Evolutionary conservation across 2,888 invertebrate species (phyloP), one percentile per base, ranked within the genome.

Genomic region (Gnatocerus cornutus): DNA sequence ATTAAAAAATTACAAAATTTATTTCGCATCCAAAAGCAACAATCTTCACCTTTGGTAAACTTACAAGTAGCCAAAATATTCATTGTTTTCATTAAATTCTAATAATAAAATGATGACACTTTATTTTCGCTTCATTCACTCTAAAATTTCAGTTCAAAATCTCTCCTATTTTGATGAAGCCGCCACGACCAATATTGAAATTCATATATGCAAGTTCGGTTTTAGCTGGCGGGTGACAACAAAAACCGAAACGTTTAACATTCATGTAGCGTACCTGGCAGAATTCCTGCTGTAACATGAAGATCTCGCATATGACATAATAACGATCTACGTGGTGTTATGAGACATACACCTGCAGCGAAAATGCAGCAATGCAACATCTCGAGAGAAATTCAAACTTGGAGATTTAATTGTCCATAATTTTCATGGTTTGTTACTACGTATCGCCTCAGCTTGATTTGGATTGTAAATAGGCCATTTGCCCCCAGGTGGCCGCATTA

Each of bases 221-320:
- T 64, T 64, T 64, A 45, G 48, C 56, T 39, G 39, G 55, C 45
- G 65, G 61, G 63, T 30, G 53, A 41, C 65, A 56, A 64, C 58
- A 67, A 67, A 67, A 58, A 59, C 58, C 33, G 13, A 55, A 52
- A 53, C 21, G 43, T 53, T 71, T 67, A 58, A 66, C 63, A 72
- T 72, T 72, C 72, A 64, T 68, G 48, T 39, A 37, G 53, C 69
- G 61, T 70, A 63, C 50, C 52, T 46, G 46, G 39, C 63, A 52
- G 55, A 66, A 66, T 71, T 71, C 55, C 58, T 65, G 59, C 56
- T 46, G 66, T 63, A 72, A 67, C 59, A 69, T 48, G 68, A 62
- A 69, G 69, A 67, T 69, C 69, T 70, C 69, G 50, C 69, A 69
- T 62, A 46, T 72, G 69, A 72, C 64, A 70, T 68, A 67, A 67